Base-by-base conservation (phyloP, 2,113 vertebrate genomes). In the Poeciliopsis occidentalis region DNA sequence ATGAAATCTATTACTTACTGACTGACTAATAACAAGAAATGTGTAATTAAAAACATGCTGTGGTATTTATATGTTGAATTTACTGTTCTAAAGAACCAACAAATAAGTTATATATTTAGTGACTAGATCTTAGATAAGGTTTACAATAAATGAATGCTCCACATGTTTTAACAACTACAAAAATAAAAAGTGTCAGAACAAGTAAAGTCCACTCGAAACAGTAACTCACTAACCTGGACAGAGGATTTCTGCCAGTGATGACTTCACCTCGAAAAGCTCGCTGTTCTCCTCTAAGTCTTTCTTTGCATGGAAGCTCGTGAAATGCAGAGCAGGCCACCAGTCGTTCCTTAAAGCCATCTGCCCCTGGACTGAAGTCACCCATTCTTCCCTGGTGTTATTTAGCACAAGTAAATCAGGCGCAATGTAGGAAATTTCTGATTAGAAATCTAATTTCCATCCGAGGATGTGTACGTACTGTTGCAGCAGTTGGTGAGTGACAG, bases 291-390 rank as follows among this genome's bases (percentile, higher is more conserved):
- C 70, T 60, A 92, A 94, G 30, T 99, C 94, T 19, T 39, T 92
- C 41, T 77, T 94, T 30, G 94, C 94, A 44, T 95, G 94, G 76
- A 93, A 95, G 62, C 10, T 75, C 24, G 95, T 96, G 81, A 96
- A 99, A 91, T 98, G 97, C 85, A 97, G 94, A 2, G 80, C 68
- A 4, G 96, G 94, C 97, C 98, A 99, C 96, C 96, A 97, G 72
- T 87, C 93, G 69, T 87, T 95, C 83, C 97, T 95, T 22, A 65
- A 60, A 7, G n/a, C 67, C 97, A 97, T 97, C 34, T 94, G 88
- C 47, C 91, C 81, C 2, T 71, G 68, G 30, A 97, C 80, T 80
- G 95, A 88, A 0, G 71, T 63, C 65, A 71, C 54, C 32, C 89
- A 83, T 62, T 75, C 12, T 3, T 88, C 72, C 60, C 88, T 89